Evolutionary conservation across 2,888 invertebrate genomes (phyloP).

Genomic region (Xanthorhoe designata): DNA sequence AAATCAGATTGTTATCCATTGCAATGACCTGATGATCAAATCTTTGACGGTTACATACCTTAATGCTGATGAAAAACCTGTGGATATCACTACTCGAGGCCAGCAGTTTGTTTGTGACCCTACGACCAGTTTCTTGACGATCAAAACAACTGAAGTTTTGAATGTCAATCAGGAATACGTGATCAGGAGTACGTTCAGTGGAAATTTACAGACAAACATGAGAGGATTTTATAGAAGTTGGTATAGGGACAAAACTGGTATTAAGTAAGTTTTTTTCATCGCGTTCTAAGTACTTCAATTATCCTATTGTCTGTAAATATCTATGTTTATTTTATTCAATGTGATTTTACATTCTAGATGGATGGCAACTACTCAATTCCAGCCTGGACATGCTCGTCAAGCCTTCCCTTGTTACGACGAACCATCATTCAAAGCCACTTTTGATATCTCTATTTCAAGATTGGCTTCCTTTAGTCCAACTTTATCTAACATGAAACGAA

Average conservation of each 20-base stretch:
- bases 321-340: neutral
- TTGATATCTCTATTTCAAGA: constrained; percentile 88
- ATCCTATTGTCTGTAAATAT: too few relatives aligned
- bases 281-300: neutral
- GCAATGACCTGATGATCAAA: constrained; percentile 68
- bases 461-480: constrained; percentile 78
- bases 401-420: constrained; percentile 96
- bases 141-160: constrained; percentile 52
- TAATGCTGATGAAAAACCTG: constrained; percentile 1
- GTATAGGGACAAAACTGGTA: constrained; percentile 84
- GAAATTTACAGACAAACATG: constrained; percentile 89
- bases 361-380: constrained; percentile 92
- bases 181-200: constrained; percentile 87
- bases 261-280: neutral
- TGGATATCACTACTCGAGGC: constrained; percentile 47
- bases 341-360: constrained; percentile 79
- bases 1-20: constrained; percentile 69
- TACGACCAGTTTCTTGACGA: constrained; percentile 63
- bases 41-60: constrained; percentile 65
- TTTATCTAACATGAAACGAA: constrained; percentile 88
- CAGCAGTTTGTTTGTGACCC: constrained; percentile 58
- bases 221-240: constrained; percentile 93
- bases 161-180: constrained; percentile 77
- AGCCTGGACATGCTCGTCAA: constrained; percentile 91
- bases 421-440: constrained; percentile 92